Base-by-base conservation (phyloP, 2,888 invertebrate species). In the Agelastica alni region DNA sequence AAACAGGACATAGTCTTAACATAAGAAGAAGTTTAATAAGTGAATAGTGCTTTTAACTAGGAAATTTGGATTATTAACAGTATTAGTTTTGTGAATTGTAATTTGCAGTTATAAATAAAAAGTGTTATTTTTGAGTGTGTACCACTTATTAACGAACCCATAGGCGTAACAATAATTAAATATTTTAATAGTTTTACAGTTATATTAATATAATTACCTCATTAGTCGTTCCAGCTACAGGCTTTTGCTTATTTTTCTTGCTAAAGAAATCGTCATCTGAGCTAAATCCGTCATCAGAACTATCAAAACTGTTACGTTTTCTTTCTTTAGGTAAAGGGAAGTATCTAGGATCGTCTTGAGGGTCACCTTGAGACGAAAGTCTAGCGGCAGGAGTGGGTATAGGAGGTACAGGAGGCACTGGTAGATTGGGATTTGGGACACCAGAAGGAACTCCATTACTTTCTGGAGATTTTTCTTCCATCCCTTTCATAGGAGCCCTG, bases 261-360 rank as follows among this genome's bases (percentile, higher is more conserved):
- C 63, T 72, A 77, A 76, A 75, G 51, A 80, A 78, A 62, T 79
- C 78, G 61, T 81, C 81, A 54, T 85, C 85, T 30, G 79, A 80
- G 49, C 85, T 85, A 67, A 84, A 84, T 9, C 83, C 82, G 62
- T 83, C 81, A 65, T 87, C 87, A 56, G 86, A 86, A 69, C 83
- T 84, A 63, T 87, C 86, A 63, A 86, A 86, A 46, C 75, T 77
- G 67, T 84, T 83, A 65, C 84, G 81, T 74, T 87, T 88, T 53
- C 87, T 77, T 67, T 87, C 87, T 71, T 88, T 89, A 51, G 87
- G 86, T 64, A 87, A 74, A 37, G 86, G 86, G 74, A 87, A 88
- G 71, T 88, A 88, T 18, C 69, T 59, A 9, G 88, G 85, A 76
- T 89, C 88, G 62, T 89, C 85, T 70, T 85, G 78, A 48, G 84